phyloP scores from a whole-genome alignment of 2,113 vertebrate species.

The Pantherophis guttatus region DNA sequence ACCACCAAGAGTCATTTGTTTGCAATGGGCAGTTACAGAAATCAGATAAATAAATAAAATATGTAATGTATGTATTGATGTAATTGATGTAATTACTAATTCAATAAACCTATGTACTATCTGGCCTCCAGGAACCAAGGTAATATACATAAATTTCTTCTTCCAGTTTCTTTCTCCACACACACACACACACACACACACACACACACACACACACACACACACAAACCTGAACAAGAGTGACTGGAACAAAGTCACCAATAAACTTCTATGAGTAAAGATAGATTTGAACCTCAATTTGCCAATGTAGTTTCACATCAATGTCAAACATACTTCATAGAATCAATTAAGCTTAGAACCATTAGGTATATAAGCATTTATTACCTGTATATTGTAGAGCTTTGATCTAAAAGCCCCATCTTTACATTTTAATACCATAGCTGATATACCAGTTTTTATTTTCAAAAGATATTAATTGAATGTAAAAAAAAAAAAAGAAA shows the following conservation, averaged over 20 bases:
- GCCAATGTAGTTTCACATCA: neutral
- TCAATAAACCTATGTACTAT: neutral
- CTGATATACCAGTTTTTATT: neutral
- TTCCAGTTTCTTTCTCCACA: neutral
- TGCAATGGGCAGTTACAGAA: neutral
- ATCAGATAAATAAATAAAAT: neutral
- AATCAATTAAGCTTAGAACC: neutral
- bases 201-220: neutral
- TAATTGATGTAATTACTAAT: neutral
- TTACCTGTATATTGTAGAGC: neutral
- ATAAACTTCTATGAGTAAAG: neutral
- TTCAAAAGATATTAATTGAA: neutral
- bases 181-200: neutral
- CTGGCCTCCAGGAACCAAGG: neutral
- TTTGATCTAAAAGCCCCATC: neutral
- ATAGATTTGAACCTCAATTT: neutral
- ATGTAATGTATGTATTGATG: neutral
- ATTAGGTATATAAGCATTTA: neutral
- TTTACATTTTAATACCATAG: neutral
- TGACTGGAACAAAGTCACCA: neutral
- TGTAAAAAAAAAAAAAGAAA: conserved; percentile 11
- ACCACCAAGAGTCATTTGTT: neutral
- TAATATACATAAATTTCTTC: neutral
- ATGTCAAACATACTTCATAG: neutral
- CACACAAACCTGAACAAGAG: neutral